A percentile compares a stretch with the other conserved stretches of the same genome.
Evolutionary conservation across 1,140 invertebrate species (phyloP).

Genomic region (Habropoda laboriosa): DNA sequence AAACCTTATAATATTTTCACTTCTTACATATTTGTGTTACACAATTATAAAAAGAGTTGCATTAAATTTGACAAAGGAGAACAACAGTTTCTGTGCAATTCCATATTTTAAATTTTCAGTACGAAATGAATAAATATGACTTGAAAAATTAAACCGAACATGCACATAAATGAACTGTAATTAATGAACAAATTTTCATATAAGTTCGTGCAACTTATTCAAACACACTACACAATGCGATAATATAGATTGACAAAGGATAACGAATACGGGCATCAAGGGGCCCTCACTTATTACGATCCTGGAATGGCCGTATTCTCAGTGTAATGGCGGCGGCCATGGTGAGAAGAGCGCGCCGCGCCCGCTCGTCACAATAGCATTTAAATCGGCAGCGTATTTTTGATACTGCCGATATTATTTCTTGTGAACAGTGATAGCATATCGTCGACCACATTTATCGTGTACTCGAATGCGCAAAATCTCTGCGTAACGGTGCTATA

Average conservation of each 20-base stretch:
- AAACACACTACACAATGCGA: not conserved
- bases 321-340: constrained; percentile 77
- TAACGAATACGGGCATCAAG: not conserved
- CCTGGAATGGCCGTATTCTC: constrained; percentile 69
- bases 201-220: not conserved
- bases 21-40: not conserved
- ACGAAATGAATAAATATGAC: not conserved
- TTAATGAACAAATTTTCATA: not conserved
- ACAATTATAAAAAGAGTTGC: not conserved
- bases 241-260: constrained; percentile 2
- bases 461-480: constrained; percentile 22
- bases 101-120: too few species aligned
- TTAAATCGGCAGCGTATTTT: constrained; percentile 57
- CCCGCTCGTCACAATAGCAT: constrained; percentile 69
- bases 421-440: constrained; percentile 32
- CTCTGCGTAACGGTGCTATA: constrained; percentile 36
- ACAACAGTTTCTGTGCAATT: not conserved
- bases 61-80: not conserved
- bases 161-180: not conserved
- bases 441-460: constrained; percentile 23
- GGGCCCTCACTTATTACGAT: constrained; percentile 56
- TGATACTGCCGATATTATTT: constrained; percentile 50
- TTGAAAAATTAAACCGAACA: not conserved
- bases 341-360: constrained; percentile 73
- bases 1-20: not conserved